Evolutionary conservation across 2,113 vertebrate species (phyloP), one percentile per base, ranked within the genome.

Genomic region (Rattus rattus): DNA sequence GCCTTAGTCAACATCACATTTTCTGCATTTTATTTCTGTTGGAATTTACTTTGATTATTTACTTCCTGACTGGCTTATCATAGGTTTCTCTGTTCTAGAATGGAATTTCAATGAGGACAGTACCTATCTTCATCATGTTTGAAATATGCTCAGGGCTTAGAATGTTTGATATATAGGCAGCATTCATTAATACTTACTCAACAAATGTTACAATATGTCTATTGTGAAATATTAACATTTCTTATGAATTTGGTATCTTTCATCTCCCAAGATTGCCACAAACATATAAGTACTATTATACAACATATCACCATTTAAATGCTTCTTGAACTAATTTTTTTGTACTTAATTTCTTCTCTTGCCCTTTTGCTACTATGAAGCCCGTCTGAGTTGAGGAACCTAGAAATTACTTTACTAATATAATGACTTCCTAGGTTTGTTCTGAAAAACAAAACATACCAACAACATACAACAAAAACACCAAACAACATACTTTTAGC

Each of bases 131-230:
- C 61, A 75, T 96, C 14, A 28, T 84, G 30, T 54, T 22, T n/a
- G 59, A 49, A 88, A 85, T 75, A 81, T 85, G 16, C 12, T 94
- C 33, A 85, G 30, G 83, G 26, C 59, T 76, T 80, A 91, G 30
- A 94, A 94, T 63, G 79, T 4, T 83, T 63, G 67, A 30, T 65
- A 39, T n/a, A 70, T 56, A 56, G 6, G 47, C 75, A 70, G 73
- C 22, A 85, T 81, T 88, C 63, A 70, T 11, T 85, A 92, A 56
- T 92, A 92, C 88, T 96, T 95, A 84, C 39, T 80, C 33, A 96
- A 88, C 88, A n/a, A 90, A 69, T 56, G 11, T 33, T 39, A 91
- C 67, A 69, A 33, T 69, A 20, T 11, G 3, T 93, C 49, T 88
- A 59, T 43, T 85, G 30, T 94, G 80, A 90, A 88, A 92, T 90